phyloP scores from a whole-genome alignment of 2,797 vertebrate species.

The Takifugu ocellatus region DNA sequence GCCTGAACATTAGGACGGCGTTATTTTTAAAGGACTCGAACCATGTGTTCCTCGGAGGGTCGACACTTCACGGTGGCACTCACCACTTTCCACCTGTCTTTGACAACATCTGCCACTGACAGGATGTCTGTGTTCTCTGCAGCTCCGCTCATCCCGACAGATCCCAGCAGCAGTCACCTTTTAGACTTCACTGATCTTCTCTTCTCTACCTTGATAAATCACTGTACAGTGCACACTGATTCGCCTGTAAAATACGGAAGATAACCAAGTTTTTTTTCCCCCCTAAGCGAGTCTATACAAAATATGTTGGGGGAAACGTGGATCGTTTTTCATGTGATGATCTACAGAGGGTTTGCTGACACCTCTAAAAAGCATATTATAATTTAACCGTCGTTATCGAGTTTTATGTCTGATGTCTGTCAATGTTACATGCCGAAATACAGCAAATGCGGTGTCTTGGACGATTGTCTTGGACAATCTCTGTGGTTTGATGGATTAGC shows the following conservation, averaged over 20 bases:
- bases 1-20: slow-evolving; percentile 60
- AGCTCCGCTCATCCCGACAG: slow-evolving; percentile 91
- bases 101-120: slow-evolving; percentile 90
- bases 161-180: slow-evolving; percentile 60
- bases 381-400: slow-evolving; percentile 2
- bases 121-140: slow-evolving; percentile 97
- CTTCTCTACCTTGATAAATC: background rate
- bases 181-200: slow-evolving; percentile 16
- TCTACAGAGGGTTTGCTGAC: slow-evolving; percentile 8
- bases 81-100: slow-evolving; percentile 99
- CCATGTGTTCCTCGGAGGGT: too few species aligned
- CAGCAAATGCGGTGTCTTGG: background rate
- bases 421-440: background rate
- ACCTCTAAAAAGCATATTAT: background rate
- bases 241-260: background rate
- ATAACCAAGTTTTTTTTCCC: too few species aligned
- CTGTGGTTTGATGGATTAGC: slow-evolving; percentile 6
- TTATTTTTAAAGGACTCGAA: background rate
- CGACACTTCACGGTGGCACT: background rate
- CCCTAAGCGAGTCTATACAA: too few species aligned
- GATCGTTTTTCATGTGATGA: background rate
- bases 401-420: background rate
- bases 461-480: too few species aligned
- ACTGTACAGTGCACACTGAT: background rate
- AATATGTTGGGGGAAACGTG: background rate